These are phyloP conservation scores for Falcunculus frontatus DNA, from an alignment of 2,113 vertebrate species.

Conservation along the genomic window DNA sequence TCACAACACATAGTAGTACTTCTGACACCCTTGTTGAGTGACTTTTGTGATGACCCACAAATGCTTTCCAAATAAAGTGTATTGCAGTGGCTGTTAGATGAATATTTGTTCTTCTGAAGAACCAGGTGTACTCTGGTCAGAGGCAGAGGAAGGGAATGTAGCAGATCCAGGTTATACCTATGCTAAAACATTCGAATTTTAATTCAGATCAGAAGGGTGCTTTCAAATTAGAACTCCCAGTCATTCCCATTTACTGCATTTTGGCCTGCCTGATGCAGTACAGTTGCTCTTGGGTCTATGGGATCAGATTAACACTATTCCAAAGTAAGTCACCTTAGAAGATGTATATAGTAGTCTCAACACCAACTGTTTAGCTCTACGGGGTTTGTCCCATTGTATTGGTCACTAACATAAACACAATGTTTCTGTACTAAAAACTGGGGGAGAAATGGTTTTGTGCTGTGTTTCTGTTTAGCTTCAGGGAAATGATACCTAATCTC, in stretches of 20 bases:
- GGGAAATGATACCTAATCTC: neutral
- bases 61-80: neutral
- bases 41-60: neutral
- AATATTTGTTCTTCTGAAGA: neutral
- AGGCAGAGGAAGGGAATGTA: neutral
- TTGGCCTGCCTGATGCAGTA: neutral
- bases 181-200: neutral
- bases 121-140: neutral
- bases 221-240: neutral
- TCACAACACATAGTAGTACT: neutral
- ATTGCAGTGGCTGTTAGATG: neutral
- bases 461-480: neutral
- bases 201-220: neutral
- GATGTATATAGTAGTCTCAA: neutral
- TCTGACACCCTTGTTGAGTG: neutral
- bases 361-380: neutral
- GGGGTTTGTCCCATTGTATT: neutral
- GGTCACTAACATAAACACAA: neutral
- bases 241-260: neutral
- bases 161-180: neutral
- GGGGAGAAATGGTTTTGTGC: rapidly evolving
- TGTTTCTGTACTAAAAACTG: neutral
- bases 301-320: neutral
- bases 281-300: neutral
- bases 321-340: neutral